Evolutionary conservation across 1,140 invertebrate species (phyloP).

Genomic region (Periplaneta americana): DNA sequence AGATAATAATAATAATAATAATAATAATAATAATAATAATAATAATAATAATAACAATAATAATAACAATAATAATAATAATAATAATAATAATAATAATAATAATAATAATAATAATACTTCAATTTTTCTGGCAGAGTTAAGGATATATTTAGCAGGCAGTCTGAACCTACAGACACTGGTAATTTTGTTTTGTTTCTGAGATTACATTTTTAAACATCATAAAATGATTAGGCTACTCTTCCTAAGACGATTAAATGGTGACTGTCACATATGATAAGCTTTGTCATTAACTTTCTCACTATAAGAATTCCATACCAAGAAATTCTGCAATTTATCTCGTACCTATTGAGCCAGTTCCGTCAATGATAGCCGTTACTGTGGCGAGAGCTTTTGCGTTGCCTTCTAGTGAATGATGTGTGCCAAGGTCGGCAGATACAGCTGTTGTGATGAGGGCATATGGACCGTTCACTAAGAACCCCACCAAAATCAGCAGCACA

Average conservation of each 20-base stretch:
- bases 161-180: no score
- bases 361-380: slow-evolving; percentile 95
- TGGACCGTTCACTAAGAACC: slow-evolving; percentile 87
- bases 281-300: background rate
- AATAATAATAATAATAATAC: no score
- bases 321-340: background rate
- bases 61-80: no score
- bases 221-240: no score
- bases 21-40: background rate
- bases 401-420: slow-evolving; percentile 75
- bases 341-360: slow-evolving; percentile 84
- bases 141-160: no score
- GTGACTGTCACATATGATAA: no score
- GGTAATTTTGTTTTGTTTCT: no score
- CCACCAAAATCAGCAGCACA: slow-evolving; percentile 66
- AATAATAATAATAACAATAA: background rate
- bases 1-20: no score
- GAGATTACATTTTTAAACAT: no score
- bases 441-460: slow-evolving; percentile 95
- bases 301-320: background rate
- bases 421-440: slow-evolving; percentile 90
- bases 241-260: no score
- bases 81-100: no score
- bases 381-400: slow-evolving; percentile 89
- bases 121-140: no score